phyloP scores from a whole-genome alignment of 2,113 vertebrate genomes.

The Festucalex cinctus region DNA sequence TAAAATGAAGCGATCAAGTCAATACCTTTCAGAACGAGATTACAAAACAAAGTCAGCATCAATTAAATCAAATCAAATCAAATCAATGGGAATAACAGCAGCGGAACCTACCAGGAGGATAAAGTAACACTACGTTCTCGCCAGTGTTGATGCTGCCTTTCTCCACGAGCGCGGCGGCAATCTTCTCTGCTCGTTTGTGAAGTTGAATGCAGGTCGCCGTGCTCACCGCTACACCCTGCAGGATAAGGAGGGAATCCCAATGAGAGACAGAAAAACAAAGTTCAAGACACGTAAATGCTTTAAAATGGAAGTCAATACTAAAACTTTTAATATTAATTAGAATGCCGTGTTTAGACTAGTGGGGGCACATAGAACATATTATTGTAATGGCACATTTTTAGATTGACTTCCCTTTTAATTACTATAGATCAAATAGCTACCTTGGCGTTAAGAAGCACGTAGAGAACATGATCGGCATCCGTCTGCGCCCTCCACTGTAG shows the following conservation, averaged over 20 bases:
- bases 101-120: constrained; percentile 83
- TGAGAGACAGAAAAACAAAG: not conserved
- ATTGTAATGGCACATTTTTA: no score
- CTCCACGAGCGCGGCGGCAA: constrained; percentile 87
- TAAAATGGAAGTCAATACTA: no score
- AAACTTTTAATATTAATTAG: no score
- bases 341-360: no score
- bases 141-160: constrained; percentile 96
- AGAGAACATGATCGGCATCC: constrained; percentile 91
- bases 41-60: not conserved
- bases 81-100: not conserved
- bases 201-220: constrained; percentile 93
- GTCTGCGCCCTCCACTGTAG: constrained; percentile 95
- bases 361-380: no score
- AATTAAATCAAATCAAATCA: not conserved
- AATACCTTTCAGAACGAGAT: constrained; percentile 73
- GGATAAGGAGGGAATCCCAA: not conserved
- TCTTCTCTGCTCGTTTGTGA: constrained; percentile 93
- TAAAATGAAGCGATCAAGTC: constrained; percentile 95
- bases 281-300: not conserved
- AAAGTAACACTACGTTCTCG: constrained; percentile 94
- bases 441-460: constrained; percentile 92
- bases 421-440: constrained; percentile 61
- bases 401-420: not conserved
- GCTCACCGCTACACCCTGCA: constrained; percentile 85